A percentile compares a stretch with the other conserved stretches of the same genome.
Conservation (phyloP, 1,140 invertebrate genomes). For the Sinella curviseta region DNA sequence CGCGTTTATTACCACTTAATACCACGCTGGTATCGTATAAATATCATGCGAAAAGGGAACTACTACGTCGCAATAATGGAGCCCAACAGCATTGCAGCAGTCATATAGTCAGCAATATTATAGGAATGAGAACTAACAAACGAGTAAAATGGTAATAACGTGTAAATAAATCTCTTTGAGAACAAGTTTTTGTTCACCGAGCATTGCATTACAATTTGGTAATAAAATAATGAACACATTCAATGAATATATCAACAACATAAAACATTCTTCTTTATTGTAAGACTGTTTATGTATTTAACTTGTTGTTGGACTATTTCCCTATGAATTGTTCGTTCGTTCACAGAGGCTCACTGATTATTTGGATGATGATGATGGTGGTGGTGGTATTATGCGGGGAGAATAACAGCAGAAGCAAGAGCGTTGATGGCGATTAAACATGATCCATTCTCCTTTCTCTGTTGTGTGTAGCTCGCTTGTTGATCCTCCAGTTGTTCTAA, state of each 20-base stretch:
- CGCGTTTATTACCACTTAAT: background rate
- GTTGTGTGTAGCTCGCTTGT: background rate
- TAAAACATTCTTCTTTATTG: too few relatives aligned
- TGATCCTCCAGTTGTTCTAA: background rate
- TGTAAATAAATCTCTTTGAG: constrained; percentile 8
- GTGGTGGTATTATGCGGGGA: too few relatives aligned
- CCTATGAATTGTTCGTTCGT: too few relatives aligned
- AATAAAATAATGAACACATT: constrained; percentile 7
- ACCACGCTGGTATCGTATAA: background rate
- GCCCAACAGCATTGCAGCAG: too few relatives aligned
- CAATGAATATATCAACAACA: background rate
- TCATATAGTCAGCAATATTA: background rate
- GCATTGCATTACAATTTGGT: background rate
- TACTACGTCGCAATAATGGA: too few relatives aligned
- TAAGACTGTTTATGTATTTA: too few relatives aligned
- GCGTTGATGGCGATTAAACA: background rate
- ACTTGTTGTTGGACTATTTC: too few relatives aligned
- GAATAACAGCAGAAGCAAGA: background rate
- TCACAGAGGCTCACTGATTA: too few relatives aligned
- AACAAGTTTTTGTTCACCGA: constrained; percentile 6
- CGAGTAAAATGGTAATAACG: background rate
- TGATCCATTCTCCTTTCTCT: background rate
- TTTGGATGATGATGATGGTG: too few relatives aligned
- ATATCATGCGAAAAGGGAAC: background rate
- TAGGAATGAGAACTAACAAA: background rate